Evolutionary conservation across 1,140 invertebrate genomes (phyloP).

Genomic region (Acyrthosiphon pisum): DNA sequence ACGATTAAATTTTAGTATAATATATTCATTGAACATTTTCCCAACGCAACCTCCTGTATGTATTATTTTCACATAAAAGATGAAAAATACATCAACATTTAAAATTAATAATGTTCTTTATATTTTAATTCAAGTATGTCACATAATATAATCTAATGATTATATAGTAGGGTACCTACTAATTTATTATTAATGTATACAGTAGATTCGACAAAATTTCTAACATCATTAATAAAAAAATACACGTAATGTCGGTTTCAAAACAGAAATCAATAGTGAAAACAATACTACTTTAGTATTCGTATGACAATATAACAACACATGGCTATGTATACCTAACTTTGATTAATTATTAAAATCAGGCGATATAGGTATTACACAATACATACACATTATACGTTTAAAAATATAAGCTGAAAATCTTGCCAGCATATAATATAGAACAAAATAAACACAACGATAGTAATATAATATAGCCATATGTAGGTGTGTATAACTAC

Average conservation of each 20-base stretch:
- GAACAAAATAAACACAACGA: neutral
- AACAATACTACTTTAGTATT: slow-evolving; percentile 31
- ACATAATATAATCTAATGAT: neutral
- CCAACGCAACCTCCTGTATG: neutral
- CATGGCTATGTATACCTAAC: neutral
- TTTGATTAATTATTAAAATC: neutral
- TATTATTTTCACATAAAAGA: neutral
- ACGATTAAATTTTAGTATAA: neutral
- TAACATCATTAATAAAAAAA: slow-evolving; percentile 18
- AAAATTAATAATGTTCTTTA: neutral
- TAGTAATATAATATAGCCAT: neutral
- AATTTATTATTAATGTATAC: neutral
- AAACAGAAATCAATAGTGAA: slow-evolving; percentile 50
- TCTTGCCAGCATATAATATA: neutral
- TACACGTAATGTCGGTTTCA: slow-evolving; percentile 41
- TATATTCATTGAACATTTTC: neutral
- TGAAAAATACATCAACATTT: neutral
- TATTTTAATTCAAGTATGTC: neutral
- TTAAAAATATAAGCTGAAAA: neutral
- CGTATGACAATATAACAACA: neutral
- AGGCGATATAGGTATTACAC: neutral
- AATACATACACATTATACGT: neutral
- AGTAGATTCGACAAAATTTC: slow-evolving; percentile 4
- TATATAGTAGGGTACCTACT: neutral
- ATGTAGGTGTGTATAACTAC: too few relatives aligned